A percentile compares a stretch with the other conserved stretches of the same genome.
These are phyloP conservation scores for Tetragonula carbonaria DNA, from an alignment of 2,888 invertebrate species.

Conservation along the genomic window DNA sequence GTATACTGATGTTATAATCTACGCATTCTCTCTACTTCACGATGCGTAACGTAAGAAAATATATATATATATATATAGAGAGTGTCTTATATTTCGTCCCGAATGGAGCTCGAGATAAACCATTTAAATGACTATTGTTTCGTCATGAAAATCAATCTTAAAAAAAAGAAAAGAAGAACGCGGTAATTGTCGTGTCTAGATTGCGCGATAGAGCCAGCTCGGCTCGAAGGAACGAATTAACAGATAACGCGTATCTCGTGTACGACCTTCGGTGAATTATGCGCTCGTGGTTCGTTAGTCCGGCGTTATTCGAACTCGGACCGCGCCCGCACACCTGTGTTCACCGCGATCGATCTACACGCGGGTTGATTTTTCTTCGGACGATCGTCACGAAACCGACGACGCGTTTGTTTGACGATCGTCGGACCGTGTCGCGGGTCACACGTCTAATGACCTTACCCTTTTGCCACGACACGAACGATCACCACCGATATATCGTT, in stretches of 20 bases:
- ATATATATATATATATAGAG: too few species aligned
- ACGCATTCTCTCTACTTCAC: too few species aligned
- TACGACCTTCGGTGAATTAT: slow-evolving; percentile 44
- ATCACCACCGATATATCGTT: slow-evolving; percentile 14
- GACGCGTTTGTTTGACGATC: slow-evolving; percentile 33
- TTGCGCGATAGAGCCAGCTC: slow-evolving; percentile 30
- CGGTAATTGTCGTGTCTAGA: slow-evolving; percentile 54
- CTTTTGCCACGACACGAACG: slow-evolving; percentile 40
- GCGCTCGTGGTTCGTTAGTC: slow-evolving; percentile 33
- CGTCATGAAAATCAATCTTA: slow-evolving; percentile 31
- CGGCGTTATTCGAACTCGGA: slow-evolving; percentile 18
- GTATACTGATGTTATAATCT: too few species aligned
- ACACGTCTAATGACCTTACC: slow-evolving; percentile 63
- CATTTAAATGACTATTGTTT: slow-evolving; percentile 29
- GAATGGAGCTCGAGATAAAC: not conserved
- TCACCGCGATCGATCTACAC: not conserved
- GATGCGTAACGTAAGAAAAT: too few species aligned
- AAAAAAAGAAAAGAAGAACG: slow-evolving; percentile 1
- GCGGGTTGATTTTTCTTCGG: not conserved
- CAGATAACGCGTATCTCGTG: slow-evolving; percentile 34
- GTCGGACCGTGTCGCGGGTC: slow-evolving; percentile 54
- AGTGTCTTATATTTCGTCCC: too few species aligned
- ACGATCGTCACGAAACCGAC: slow-evolving; percentile 12
- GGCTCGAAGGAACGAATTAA: not conserved
- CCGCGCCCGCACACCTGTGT: slow-evolving; percentile 30